These are phyloP conservation scores for Vombatus ursinus DNA, from an alignment of 2,113 vertebrate genomes.

Conservation along the genomic window DNA sequence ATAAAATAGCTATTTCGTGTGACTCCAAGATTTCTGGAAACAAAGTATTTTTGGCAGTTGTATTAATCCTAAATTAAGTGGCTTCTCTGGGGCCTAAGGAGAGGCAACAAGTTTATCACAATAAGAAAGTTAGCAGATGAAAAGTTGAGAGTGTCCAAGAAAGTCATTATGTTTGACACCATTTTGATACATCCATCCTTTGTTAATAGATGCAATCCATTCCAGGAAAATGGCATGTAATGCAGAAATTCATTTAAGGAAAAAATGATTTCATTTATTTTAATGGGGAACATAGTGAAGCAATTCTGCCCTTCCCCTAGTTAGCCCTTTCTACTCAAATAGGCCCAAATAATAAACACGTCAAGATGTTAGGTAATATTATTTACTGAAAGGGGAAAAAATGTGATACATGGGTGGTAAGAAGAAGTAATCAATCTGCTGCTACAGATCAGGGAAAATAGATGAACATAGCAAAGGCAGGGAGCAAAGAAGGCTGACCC, in stretches of 20 bases:
- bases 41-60: neutral
- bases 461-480: neutral
- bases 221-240: neutral
- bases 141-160: neutral
- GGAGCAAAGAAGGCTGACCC: neutral
- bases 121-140: neutral
- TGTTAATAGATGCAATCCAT: neutral
- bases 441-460: neutral
- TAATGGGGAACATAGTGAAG: neutral
- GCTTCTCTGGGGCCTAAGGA: neutral
- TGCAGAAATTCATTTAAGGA: neutral
- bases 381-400: neutral
- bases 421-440: neutral
- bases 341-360: neutral
- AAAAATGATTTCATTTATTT: neutral
- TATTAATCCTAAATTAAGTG: neutral
- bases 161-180: neutral
- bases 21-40: neutral
- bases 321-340: neutral
- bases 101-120: neutral
- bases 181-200: neutral
- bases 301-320: neutral
- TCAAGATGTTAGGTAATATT: neutral
- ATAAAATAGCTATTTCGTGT: neutral
- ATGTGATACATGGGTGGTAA: neutral